A percentile compares a stretch with the other conserved stretches of the same genome.
These are phyloP conservation scores for Nycteola revayana DNA, from an alignment of 2,888 invertebrate species.

Conservation along the genomic window DNA sequence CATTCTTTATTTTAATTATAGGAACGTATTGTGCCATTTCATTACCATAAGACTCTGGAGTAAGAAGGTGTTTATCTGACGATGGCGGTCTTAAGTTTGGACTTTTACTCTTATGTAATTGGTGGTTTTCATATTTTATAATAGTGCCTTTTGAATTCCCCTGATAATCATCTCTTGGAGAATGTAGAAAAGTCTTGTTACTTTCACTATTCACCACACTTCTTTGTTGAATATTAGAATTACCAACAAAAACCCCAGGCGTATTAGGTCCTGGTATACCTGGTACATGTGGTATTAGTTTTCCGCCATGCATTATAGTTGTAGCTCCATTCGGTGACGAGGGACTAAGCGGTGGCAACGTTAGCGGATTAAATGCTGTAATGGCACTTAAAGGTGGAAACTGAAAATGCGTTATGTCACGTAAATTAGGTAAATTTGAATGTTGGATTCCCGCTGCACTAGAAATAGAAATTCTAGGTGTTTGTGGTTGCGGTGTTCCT, in stretches of 20 bases:
- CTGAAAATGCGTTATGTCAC: constrained; percentile 80
- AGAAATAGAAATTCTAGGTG: constrained; percentile 81
- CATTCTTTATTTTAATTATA: constrained; percentile 65
- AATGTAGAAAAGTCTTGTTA: constrained; percentile 39
- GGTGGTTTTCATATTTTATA: constrained; percentile 52
- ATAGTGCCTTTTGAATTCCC: constrained; percentile 38
- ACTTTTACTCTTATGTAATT: constrained; percentile 48
- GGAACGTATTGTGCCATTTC: constrained; percentile 57
- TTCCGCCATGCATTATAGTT: constrained; percentile 86
- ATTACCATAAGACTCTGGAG: constrained; percentile 40
- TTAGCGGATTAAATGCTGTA: constrained; percentile 86
- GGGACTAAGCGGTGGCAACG: constrained; percentile 81
- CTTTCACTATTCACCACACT: constrained; percentile 41
- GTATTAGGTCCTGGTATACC: constrained; percentile 93
- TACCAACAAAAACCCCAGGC: constrained; percentile 65
- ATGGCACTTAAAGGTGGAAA: constrained; percentile 87
- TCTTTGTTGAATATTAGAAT: constrained; percentile 43
- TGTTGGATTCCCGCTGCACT: constrained; percentile 78
- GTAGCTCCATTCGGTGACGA: constrained; percentile 81
- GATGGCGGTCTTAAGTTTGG: constrained; percentile 41
- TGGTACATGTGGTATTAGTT: constrained; percentile 92
- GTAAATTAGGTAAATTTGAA: constrained; percentile 78
- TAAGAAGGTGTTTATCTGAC: constrained; percentile 45
- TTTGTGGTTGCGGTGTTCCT: constrained; percentile 68
- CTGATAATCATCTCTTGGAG: constrained; percentile 43